phyloP scores from a whole-genome alignment of 2,113 vertebrate genomes.

The Epinephelus lanceolatus region DNA sequence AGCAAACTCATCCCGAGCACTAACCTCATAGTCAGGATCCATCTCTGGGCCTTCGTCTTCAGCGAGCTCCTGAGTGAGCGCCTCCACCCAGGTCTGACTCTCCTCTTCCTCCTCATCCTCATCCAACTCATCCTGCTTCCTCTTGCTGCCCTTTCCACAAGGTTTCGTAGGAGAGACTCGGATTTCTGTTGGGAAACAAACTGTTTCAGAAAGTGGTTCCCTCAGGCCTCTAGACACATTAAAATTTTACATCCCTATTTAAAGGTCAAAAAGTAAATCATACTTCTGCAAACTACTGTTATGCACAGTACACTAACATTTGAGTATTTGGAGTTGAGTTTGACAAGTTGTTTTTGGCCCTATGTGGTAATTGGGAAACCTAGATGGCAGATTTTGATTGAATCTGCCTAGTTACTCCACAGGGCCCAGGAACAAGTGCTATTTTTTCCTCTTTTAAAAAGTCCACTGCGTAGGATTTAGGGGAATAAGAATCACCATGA shows the following conservation, averaged over 20 bases:
- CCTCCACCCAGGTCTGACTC: slow-evolving; percentile 82
- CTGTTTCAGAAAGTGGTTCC: background rate
- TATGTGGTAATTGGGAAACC: background rate
- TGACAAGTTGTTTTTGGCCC: background rate
- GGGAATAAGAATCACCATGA: too few relatives aligned
- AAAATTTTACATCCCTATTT: accelerated
- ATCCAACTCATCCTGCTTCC: slow-evolving; percentile 86
- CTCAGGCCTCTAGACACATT: background rate
- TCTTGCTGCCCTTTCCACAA: slow-evolving; percentile 84
- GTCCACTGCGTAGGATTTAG: too few relatives aligned
- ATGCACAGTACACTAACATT: background rate
- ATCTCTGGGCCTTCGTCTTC: slow-evolving; percentile 78
- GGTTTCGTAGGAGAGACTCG: slow-evolving; percentile 78
- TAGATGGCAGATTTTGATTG: background rate
- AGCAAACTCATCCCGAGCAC: background rate
- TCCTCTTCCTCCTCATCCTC: slow-evolving; percentile 82
- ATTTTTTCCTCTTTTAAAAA: background rate
- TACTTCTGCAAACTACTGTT: background rate
- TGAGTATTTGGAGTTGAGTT: background rate
- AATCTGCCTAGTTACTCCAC: too few relatives aligned
- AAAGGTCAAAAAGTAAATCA: too few relatives aligned
- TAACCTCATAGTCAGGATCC: slow-evolving; percentile 81
- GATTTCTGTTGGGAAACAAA: slow-evolving; percentile 77
- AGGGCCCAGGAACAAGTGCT: background rate
- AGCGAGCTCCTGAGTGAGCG: slow-evolving; percentile 77